Percentiles rank a stretch among this genome's conserved stretches.
phyloP scores from a whole-genome alignment of 2,113 vertebrate species.

The Barnardius zonarius region DNA sequence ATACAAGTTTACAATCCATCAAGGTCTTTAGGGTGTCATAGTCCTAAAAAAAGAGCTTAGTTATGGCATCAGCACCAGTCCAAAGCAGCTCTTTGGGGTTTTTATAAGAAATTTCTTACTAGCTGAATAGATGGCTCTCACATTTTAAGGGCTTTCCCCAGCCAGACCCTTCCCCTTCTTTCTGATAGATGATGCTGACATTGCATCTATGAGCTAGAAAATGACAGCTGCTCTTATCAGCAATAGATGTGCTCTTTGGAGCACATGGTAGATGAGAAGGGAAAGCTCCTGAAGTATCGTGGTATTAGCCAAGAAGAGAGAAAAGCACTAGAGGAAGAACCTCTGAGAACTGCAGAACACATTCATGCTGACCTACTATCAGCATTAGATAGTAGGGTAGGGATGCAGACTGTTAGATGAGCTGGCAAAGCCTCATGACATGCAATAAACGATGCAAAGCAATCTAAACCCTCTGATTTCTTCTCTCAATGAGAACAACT shows the following conservation, averaged over 20 bases:
- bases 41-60: neutral
- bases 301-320: neutral
- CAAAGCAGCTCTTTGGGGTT: neutral
- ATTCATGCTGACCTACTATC: neutral
- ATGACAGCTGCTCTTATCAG: neutral
- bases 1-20: neutral
- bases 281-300: neutral
- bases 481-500: neutral
- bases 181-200: neutral
- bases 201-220: neutral
- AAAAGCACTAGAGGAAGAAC: neutral
- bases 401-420: neutral
- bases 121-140: neutral
- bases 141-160: neutral
- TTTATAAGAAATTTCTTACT: neutral
- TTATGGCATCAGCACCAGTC: neutral
- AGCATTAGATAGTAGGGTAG: neutral
- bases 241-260: neutral
- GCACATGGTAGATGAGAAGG: neutral
- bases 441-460: neutral
- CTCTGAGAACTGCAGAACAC: neutral
- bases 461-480: neutral
- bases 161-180: neutral
- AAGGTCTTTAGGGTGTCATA: neutral
- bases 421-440: neutral